phyloP scores from a whole-genome alignment of 2,797 vertebrate genomes.

The Bovichtus variegatus region DNA sequence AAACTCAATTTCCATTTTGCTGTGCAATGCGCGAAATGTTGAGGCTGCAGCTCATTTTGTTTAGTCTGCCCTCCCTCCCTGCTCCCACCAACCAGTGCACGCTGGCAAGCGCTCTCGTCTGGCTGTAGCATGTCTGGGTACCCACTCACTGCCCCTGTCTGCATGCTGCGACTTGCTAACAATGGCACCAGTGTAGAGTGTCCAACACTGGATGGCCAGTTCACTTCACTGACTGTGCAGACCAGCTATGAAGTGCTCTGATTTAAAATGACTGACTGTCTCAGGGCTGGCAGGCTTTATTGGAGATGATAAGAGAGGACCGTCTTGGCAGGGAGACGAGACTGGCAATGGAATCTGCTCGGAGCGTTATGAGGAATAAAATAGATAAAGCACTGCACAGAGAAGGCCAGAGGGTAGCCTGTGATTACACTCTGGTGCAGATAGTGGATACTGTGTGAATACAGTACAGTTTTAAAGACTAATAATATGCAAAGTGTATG shows the following conservation, averaged over 20 bases:
- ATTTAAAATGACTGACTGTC: slow-evolving; percentile 45
- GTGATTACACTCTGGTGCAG: slow-evolving; percentile 52
- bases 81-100: slow-evolving; percentile 39
- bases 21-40: slow-evolving; percentile 38
- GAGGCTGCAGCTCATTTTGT: slow-evolving; percentile 61
- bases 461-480: slow-evolving; percentile 11
- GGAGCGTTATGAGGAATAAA: slow-evolving; percentile 44
- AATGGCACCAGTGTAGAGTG: slow-evolving; percentile 64
- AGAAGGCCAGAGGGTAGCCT: slow-evolving; percentile 38
- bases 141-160: slow-evolving; percentile 53
- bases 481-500: slow-evolving; percentile 1
- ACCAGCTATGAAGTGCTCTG: slow-evolving; percentile 22
- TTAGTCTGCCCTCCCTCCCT: slow-evolving; percentile 47
- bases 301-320: slow-evolving; percentile 50
- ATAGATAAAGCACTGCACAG: slow-evolving; percentile 47
- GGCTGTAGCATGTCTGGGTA: slow-evolving; percentile 57
- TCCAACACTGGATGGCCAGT: slow-evolving; percentile 25
- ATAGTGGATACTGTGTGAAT: slow-evolving; percentile 34
- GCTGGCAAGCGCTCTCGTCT: slow-evolving; percentile 52
- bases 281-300: slow-evolving; percentile 26
- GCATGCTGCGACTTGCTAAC: slow-evolving; percentile 50
- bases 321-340: slow-evolving; percentile 43
- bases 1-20: slow-evolving; percentile 69
- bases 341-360: slow-evolving; percentile 52
- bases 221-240: slow-evolving; percentile 30